A percentile compares a stretch with the other conserved stretches of the same genome.
Conservation (phyloP, 2,888 invertebrate genomes). For the Sphinx pinastri region DNA sequence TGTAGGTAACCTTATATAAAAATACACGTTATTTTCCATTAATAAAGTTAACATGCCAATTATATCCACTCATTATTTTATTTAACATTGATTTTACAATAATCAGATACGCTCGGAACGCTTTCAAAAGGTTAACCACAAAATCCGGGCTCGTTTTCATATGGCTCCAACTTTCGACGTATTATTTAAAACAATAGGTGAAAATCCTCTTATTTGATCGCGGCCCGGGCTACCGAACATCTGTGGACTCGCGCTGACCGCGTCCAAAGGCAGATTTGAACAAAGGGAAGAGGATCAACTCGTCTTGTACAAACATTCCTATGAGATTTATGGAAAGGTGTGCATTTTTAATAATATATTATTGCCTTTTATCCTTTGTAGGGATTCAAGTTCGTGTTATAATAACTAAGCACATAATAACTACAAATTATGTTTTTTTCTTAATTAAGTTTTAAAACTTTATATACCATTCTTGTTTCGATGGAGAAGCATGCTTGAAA, state of each 20-base stretch:
- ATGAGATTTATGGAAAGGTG: neutral
- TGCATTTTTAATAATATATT: neutral
- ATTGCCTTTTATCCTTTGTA: neutral
- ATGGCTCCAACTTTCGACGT: slow-evolving; percentile 3
- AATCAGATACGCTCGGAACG: slow-evolving; percentile 5
- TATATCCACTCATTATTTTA: neutral
- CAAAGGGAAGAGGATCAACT: neutral
- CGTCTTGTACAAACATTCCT: neutral
- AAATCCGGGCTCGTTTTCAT: slow-evolving; percentile 17
- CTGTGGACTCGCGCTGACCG: neutral
- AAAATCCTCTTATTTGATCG: neutral
- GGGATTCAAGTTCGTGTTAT: too few species aligned
- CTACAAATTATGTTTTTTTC: too few species aligned
- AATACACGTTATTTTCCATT: slow-evolving; percentile 8
- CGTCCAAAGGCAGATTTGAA: neutral
- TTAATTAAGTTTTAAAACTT: too few species aligned
- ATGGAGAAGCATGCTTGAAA: too few species aligned
- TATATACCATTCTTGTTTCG: too few species aligned
- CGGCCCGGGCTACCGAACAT: neutral
- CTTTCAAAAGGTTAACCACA: slow-evolving; percentile 23
- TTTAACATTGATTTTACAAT: slow-evolving; percentile 1
- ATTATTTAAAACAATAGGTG: slow-evolving; percentile 8
- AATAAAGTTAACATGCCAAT: neutral
- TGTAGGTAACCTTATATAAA: neutral
- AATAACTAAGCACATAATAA: too few species aligned